Evolutionary conservation across 2,888 invertebrate genomes (phyloP), one percentile per base, ranked within the genome.

Genomic region (Drosophila helvetica): DNA sequence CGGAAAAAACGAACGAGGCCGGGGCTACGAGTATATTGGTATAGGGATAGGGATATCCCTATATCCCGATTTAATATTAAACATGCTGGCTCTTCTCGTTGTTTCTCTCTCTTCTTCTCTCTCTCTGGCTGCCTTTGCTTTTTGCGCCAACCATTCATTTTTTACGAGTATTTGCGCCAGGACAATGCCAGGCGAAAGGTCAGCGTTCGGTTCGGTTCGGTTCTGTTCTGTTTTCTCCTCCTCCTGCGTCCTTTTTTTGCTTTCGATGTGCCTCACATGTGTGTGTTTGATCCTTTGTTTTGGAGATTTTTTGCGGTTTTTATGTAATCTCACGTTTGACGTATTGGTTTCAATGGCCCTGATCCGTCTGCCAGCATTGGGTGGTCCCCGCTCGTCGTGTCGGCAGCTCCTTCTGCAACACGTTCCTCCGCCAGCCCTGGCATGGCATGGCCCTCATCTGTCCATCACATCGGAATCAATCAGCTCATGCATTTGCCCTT

Each of bases 241-340:
- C 46, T 56, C 19, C 27, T n/a, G 15, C 15, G 9, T 19, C 22
- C 1, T 22, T 19, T 22, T 19, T 25, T 22, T 50, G 17, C 47
- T 33, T 17, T 30, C 18, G 7, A 8, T 66, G 43, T 52, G 46
- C 46, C 22, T 55, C 48, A 56, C 48, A 56, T 54, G 22, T 66
- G 56, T 54, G 18, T 64, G 12, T 48, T n/a, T 25, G 45, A 25
- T 43, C 53, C 17, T 63, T 88, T 88, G 89, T 87, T 84, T 85
- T 70, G 79, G 56, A 68, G 79, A 81, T 84, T 87, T 71, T 74
- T 84, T 84, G 84, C 87, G 84, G 84, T 88, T 84, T 84, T 85
- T 88, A 87, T 85, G 89, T 87, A 85, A 85, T 87, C 89, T 87
- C 84, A 85, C 84, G 84, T 85, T 77, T 88, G 89, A 85, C 84